Base-by-base conservation (phyloP, 1,140 invertebrate species). In the Drosophila melanica region DNA sequence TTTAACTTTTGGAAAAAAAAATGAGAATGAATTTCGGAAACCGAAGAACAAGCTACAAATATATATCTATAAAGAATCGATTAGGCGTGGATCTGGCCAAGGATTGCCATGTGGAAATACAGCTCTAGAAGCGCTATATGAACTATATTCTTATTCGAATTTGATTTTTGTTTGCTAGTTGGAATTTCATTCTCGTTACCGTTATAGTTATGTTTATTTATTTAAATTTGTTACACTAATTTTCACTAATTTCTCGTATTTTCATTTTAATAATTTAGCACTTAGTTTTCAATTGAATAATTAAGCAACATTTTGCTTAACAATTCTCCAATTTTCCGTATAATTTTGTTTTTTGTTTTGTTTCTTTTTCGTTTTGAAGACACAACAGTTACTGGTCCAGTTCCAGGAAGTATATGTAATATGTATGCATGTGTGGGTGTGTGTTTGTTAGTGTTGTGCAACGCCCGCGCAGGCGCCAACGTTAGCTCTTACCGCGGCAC, bases 371-470 rank as follows among this genome's bases (percentile, higher is more conserved):
- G 55, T 85, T 90, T 89, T 75, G 77, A 91, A 91, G 90, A 91
- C 90, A 91, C 90, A 91, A 91, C 90, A 91, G 90, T 91, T 91
- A 87, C 90, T 91, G 90, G 90, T 91, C 90, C 90, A 91, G 80
- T 91, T 91, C 90, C 90, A 91, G 89, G 85, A 91, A 91, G 87
- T 91, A 86, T 79, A 63, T 70, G 37, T 67, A 48, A 47, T 81
- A 60, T 81, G 63, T 81, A 68, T 81, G 58, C 60, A 11, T 60
- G 33, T 51, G 10, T 65, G 12, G 55, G 47, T 65, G 12, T 69
- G 16, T 57, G 47, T 3, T 30, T 74, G 18, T 53, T 18, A 37
- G 54, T 35, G 14, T 57, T 50, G 35, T 67, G 54, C 53, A 57
- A 64, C 60, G 51, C 60, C 50, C 3, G 23, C 33, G 44, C 35